A percentile compares a stretch with the other conserved stretches of the same genome.
Conservation (phyloP, 2,113 vertebrate species). For the Scopus umbretta region DNA sequence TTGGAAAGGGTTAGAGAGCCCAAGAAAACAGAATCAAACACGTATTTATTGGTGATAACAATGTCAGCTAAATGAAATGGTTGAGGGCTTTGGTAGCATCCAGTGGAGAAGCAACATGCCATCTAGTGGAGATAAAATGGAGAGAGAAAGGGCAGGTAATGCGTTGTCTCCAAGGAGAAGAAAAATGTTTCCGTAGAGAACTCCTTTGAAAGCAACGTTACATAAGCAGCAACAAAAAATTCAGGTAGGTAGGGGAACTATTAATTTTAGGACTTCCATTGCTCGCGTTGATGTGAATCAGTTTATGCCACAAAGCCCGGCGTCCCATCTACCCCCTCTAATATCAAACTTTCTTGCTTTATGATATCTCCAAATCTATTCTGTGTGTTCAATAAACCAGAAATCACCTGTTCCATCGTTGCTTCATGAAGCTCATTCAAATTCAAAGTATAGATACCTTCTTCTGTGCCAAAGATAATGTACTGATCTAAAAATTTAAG, state of each 20-base stretch:
- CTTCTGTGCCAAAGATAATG: conserved; percentile 96
- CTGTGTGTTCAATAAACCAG: neutral
- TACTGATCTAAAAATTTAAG: conserved; percentile 79
- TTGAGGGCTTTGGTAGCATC: neutral
- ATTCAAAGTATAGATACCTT: conserved; percentile 97
- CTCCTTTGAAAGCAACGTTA: neutral
- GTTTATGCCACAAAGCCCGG: neutral
- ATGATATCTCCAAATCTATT: neutral
- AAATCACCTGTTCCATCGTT: conserved; percentile 95
- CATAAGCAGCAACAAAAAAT: neutral
- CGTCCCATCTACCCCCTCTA: neutral
- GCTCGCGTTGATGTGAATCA: neutral
- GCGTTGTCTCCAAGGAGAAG: neutral
- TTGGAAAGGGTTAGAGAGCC: neutral
- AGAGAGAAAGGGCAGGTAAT: neutral
- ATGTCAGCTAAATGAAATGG: neutral
- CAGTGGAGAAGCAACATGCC: neutral
- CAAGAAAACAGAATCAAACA: neutral
- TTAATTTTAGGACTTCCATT: neutral
- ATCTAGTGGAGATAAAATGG: conserved; percentile 17
- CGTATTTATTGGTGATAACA: neutral
- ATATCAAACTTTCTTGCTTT: neutral
- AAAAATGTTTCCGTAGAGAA: neutral
- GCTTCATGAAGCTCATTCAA: conserved; percentile 96
- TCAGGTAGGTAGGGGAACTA: neutral